Base-by-base conservation (phyloP, 1,140 invertebrate species). In the Lysiphlebus fabarum region DNA sequence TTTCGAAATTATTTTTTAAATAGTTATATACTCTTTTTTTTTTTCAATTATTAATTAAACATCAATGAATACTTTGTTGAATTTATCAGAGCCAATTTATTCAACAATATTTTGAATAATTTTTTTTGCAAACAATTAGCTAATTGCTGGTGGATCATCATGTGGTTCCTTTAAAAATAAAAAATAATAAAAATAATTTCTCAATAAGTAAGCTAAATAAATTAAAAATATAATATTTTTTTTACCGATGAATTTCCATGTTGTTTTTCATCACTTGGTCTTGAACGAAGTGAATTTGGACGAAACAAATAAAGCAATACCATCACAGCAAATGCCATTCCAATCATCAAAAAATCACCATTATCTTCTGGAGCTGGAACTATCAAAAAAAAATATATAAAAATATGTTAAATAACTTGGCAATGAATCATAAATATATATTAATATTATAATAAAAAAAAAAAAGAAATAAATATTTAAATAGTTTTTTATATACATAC, bases 221-320 rank as follows among this genome's bases (percentile, higher is more conserved):
- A 26, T 26, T 1, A 26, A 26, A 26, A 26, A 26, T 12, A 14
- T 12, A 14, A 10, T 47, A 42, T 2, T 1, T n/a, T n/a, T n/a
- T n/a, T 68, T 55, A 77, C 75, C 7, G 64, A 56, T 40, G 62
- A 66, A 44, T 66, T 67, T 12, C 67, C 67, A 53, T 62, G 64
- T 53, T 71, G 70, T 67, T 84, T 84, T 41, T 47, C 44, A 59
- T 78, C 70, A 7, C 75, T 65, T 7, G 64, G 63, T 34, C 74
- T 63, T 36, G 77, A 65, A 43, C 76, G 80, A 43, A 74, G 61
- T 38, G 83, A 81, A 56, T 82, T 76, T 58, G 85, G 73, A 62
- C 85, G 74, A 58, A 82, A 80, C 14, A 81, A 70, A 10, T 80
- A 82, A 34, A 84, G 67, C 12, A 84, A 74, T 43, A 83, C 59